These are phyloP conservation scores for Lytechinus variegatus DNA, from an alignment of 35 echinoderm and acorn worm genomes.

Conservation along the genomic window DNA sequence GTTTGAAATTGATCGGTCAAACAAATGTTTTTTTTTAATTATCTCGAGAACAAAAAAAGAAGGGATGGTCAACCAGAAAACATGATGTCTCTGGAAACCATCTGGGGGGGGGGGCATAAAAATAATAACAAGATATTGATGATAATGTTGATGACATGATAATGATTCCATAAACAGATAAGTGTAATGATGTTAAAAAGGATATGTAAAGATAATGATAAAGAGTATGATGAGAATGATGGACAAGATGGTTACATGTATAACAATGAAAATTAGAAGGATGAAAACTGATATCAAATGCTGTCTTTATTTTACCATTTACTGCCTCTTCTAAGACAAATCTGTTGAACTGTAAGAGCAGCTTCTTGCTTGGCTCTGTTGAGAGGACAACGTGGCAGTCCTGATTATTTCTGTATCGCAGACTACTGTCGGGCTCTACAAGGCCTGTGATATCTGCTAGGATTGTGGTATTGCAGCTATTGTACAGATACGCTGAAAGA, in stretches of 20 bases:
- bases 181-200: too few relatives aligned
- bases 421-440: slow-evolving; percentile 75
- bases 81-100: not conserved
- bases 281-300: too few relatives aligned
- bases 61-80: not conserved
- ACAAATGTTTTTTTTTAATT: too few relatives aligned
- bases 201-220: not conserved
- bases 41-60: too few relatives aligned
- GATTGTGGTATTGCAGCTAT: slow-evolving; percentile 67
- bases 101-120: not conserved
- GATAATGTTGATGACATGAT: too few relatives aligned
- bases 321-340: slow-evolving; percentile 70
- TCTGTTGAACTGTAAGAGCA: slow-evolving; percentile 72
- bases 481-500: slow-evolving; percentile 63
- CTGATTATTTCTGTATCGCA: slow-evolving; percentile 66
- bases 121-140: too few relatives aligned
- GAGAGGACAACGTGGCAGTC: slow-evolving; percentile 63
- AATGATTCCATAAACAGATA: too few relatives aligned
- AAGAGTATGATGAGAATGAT: too few relatives aligned
- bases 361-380: slow-evolving; percentile 16
- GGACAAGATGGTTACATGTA: not conserved
- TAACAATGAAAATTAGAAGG: not conserved
- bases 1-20: too few relatives aligned
- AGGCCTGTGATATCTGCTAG: slow-evolving; percentile 56
- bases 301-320: slow-evolving; percentile 21